phyloP scores from a whole-genome alignment of 1,140 invertebrate genomes.

The Armadillidium nasatum region DNA sequence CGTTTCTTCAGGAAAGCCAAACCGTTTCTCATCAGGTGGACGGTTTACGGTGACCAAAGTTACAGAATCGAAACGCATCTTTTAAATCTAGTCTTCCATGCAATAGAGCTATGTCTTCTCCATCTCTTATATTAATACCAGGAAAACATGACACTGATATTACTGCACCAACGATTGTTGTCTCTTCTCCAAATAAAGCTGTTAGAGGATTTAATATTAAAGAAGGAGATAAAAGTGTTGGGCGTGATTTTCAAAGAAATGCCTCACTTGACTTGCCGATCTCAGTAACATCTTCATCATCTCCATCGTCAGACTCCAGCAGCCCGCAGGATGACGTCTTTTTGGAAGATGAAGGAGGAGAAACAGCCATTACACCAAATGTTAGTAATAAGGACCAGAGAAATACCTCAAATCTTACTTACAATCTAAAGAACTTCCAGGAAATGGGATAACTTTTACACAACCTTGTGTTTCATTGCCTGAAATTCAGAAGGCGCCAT shows the following conservation, averaged over 20 bases:
- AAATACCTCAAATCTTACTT: too few species aligned
- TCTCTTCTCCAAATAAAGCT: slow-evolving; percentile 43
- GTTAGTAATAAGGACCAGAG: too few species aligned
- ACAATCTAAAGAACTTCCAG: too few species aligned
- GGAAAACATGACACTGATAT: not conserved
- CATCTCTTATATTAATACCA: slow-evolving; percentile 9
- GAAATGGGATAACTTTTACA: too few species aligned
- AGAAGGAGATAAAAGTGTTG: too few species aligned
- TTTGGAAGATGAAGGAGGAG: too few species aligned
- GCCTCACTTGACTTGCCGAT: not conserved
- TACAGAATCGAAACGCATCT: slow-evolving; percentile 17
- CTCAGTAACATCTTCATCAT: not conserved
- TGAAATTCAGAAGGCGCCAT: slow-evolving; percentile 29
- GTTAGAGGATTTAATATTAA: slow-evolving; percentile 40
- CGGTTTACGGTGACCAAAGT: slow-evolving; percentile 43
- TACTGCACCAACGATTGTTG: slow-evolving; percentile 36
- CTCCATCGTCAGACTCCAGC: not conserved
- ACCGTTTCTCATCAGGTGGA: slow-evolving; percentile 37
- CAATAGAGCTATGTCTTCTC: slow-evolving; percentile 21
- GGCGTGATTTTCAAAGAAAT: too few species aligned
- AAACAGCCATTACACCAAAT: too few species aligned
- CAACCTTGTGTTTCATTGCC: too few species aligned
- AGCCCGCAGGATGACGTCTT: not conserved
- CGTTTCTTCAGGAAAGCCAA: slow-evolving; percentile 5
- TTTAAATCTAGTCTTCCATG: slow-evolving; percentile 22